These are phyloP conservation scores for Nixonia krombeini DNA, from an alignment of 1,140 invertebrate species.

Conservation along the genomic window DNA sequence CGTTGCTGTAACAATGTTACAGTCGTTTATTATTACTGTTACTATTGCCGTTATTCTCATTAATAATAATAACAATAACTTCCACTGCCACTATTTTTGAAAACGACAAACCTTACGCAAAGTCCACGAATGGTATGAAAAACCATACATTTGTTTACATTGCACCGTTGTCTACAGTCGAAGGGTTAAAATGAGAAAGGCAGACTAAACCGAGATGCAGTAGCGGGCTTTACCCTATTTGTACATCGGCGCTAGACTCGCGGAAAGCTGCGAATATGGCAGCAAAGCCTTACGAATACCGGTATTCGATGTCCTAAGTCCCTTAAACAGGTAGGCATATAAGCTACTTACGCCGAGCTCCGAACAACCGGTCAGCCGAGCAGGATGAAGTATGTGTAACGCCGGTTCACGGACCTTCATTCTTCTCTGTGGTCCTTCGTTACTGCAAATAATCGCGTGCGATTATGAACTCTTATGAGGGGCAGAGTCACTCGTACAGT, in stretches of 20 bases:
- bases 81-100: no score
- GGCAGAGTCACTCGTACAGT: constrained; percentile 17
- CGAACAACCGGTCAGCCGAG: constrained; percentile 35
- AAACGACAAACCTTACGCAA: no score
- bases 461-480: constrained; percentile 35
- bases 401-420: constrained; percentile 2
- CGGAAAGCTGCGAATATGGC: constrained; percentile 43
- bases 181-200: neutral
- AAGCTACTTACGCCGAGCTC: constrained; percentile 36
- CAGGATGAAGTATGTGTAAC: constrained; percentile 14
- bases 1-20: no score
- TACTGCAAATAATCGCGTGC: constrained; percentile 36
- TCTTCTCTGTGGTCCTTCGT: constrained; percentile 17
- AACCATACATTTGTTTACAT: no score
- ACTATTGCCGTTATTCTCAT: no score
- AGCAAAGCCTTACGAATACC: constrained; percentile 42
- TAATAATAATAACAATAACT: no score
- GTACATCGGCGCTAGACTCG: constrained; percentile 6
- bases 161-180: no score
- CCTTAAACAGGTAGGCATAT: constrained; percentile 41
- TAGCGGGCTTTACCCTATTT: constrained; percentile 37
- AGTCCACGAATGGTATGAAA: no score
- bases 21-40: no score
- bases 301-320: constrained; percentile 42
- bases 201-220: constrained; percentile 4